Conservation (phyloP, 2,113 vertebrate species). For the Trematomus loennbergii region DNA sequence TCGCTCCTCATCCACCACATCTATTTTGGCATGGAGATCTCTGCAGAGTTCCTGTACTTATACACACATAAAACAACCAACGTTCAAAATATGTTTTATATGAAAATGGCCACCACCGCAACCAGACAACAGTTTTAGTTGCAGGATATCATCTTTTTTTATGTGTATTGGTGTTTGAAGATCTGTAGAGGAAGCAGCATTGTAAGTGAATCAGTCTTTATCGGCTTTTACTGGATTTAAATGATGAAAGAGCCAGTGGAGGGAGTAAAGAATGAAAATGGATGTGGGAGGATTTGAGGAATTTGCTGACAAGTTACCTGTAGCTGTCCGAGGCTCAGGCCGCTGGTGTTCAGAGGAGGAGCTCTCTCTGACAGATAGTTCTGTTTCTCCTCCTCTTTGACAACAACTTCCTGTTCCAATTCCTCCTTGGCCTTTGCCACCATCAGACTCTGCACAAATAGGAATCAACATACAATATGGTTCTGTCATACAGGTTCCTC, state of each 20-base stretch:
- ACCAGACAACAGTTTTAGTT: too few species aligned
- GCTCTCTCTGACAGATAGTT: slow-evolving; percentile 89
- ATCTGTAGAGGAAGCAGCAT: neutral
- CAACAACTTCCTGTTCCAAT: slow-evolving; percentile 90
- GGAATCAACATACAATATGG: neutral
- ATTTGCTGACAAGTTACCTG: slow-evolving; percentile 82
- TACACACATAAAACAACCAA: neutral
- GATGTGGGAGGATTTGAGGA: neutral
- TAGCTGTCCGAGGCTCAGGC: slow-evolving; percentile 87
- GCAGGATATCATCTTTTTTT: neutral
- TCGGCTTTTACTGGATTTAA: neutral
- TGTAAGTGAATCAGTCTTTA: neutral
- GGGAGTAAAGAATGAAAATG: neutral
- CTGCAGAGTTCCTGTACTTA: slow-evolving; percentile 89
- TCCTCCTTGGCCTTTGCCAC: slow-evolving; percentile 95
- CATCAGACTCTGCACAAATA: slow-evolving; percentile 90
- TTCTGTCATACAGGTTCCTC: neutral
- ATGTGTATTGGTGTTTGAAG: neutral
- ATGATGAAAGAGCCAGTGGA: neutral
- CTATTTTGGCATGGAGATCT: slow-evolving; percentile 90
- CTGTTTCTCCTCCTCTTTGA: slow-evolving; percentile 90
- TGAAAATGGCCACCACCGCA: too few species aligned
- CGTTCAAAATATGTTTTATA: neutral
- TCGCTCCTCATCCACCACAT: slow-evolving; percentile 93
- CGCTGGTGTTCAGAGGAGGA: slow-evolving; percentile 79